Evolutionary conservation across 2,797 vertebrate genomes (phyloP), one percentile per base, ranked within the genome.

Genomic region (Moxostoma hubbsi): DNA sequence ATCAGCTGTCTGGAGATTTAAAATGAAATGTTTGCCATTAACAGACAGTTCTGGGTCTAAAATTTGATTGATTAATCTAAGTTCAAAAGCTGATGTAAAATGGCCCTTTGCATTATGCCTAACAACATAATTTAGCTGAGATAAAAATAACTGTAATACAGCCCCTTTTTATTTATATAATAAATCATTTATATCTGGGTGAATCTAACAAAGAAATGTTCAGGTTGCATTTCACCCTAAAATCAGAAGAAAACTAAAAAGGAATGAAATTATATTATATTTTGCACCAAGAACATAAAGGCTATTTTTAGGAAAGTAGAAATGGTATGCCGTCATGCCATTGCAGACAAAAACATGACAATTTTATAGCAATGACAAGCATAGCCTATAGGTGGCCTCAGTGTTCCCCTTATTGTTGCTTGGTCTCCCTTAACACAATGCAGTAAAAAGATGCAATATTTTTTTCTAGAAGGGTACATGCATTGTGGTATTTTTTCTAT

Each of bases 1-100:
- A 89, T 99, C 97, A 67, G 95, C 92, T 4, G 98, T 99, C 97
- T 99, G 86, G 85, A 63, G 90, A 80, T 5, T 10, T 45, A 80
- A 53, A 80, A 73, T 10, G 24, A 84, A 78, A 76, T 45, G 85
- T 70, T 53, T 5, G 62, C 2, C 50, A 51, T n/a, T 7, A 24
- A 62, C 12, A 24, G 15, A 54, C 51, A 49, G 11, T 71, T 43
- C 36, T 7, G 13, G 5, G 1, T 15, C 13, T 70, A 6, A 3
- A 43, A 54, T 45, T 15, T 45, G 11, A 45, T 13, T 45, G 11
- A 13, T 43, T 13, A 36, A 12, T 10, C 24, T 11, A 1, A 12
- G 24, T 13, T 13, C 7, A 24, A 24, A 63, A 45, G 61, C 10
- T 5, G 36, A 10, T 62, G 61, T 58, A 16, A 18, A 16, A 9